Evolutionary conservation across 2,113 vertebrate species (phyloP).

Genomic region (Xiphophorus couchianus): DNA sequence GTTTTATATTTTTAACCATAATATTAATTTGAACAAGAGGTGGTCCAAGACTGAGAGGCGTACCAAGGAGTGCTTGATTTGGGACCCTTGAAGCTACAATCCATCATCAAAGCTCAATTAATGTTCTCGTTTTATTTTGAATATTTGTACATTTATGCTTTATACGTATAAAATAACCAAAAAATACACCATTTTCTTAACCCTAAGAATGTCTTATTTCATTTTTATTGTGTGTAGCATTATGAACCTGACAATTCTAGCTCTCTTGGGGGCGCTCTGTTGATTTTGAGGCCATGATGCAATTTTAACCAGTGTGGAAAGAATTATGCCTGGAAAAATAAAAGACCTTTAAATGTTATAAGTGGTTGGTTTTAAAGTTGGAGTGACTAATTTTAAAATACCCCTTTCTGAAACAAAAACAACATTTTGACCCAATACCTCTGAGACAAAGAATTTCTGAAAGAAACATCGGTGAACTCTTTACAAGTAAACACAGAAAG

Average conservation of each 20-base stretch:
- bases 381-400: too few relatives aligned
- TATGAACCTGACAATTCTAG: too few relatives aligned
- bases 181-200: not conserved
- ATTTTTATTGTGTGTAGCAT: too few relatives aligned
- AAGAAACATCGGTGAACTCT: not conserved
- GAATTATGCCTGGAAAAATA: too few relatives aligned
- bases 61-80: not conserved
- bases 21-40: constrained; percentile 15
- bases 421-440: not conserved
- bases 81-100: not conserved
- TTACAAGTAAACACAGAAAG: not conserved
- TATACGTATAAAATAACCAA: not conserved
- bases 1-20: constrained; percentile 24
- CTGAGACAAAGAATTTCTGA: not conserved
- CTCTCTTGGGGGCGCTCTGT: too few relatives aligned
- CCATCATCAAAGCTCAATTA: too few relatives aligned
- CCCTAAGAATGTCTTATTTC: too few relatives aligned
- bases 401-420: too few relatives aligned
- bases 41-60: not conserved
- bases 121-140: not conserved
- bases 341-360: too few relatives aligned
- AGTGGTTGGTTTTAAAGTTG: too few relatives aligned
- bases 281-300: too few relatives aligned
- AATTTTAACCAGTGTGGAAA: too few relatives aligned
- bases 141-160: not conserved